Base-by-base conservation (phyloP, 2,888 invertebrate genomes). In the Toxonevra muliebris region DNA sequence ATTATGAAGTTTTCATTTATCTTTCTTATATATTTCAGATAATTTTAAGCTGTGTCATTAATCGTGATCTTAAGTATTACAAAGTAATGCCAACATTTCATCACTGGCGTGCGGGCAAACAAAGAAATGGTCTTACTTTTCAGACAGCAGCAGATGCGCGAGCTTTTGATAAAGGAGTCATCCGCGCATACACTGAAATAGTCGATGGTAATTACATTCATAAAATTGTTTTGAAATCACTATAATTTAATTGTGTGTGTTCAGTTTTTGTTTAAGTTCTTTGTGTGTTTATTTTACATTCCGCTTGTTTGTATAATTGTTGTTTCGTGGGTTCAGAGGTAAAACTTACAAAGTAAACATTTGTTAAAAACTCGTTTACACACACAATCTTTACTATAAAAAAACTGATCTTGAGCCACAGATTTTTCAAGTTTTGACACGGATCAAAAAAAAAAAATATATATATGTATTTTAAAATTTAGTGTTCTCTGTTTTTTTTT, bases 81-180 rank as follows among this genome's bases (percentile, higher is more conserved):
- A 96, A 95, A 88, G 96, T 97, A 80, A 97, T 97, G 94, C 97
- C 98, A 43, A 97, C 97, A 57, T 98, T 98, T 89, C 97, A 97
- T 87, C 97, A 97, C 87, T 98, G 97, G 97, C 92, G 93, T 83
- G 96, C 96, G 19, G 97, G 95, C 68, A 95, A 96, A 87, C 95
- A 95, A 86, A 92, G 94, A 76, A 97, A 95, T 87, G 98, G 97
- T 61, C 89, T 98, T 76, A 97, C 97, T 63, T 98, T 98, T 88
- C 96, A 96, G 86, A 95, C 96, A 63, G 96, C 96, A 48, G 96
- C 96, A 10, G 95, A 97, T 87, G 97, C 96, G 45, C 87, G 96
- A 73, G 95, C 96, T 65, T 97, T 97, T 86, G 97, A 97, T 84
- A 93, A 93, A 82, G 96, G 96, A 50, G 94, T 97, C 15, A 87